These are phyloP conservation scores for Lacerta viridis DNA, from an alignment of 2,797 vertebrate genomes.

Conservation along the genomic window DNA sequence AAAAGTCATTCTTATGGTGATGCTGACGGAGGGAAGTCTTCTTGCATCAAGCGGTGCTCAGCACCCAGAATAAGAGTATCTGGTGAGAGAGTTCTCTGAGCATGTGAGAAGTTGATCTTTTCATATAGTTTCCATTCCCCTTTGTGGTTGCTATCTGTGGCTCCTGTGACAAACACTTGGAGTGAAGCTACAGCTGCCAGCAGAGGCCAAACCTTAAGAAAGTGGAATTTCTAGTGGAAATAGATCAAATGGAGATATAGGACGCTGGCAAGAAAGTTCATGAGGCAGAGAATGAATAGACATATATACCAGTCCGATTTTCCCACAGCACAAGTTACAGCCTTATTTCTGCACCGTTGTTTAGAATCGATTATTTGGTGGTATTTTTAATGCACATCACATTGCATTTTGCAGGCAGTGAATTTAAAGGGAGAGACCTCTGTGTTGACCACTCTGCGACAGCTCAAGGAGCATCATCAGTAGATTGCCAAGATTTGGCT, in stretches of 20 bases:
- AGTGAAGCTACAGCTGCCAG: conserved; percentile 52
- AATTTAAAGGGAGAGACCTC: neutral
- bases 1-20: neutral
- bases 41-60: conserved; percentile 30
- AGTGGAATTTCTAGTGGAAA: conserved; percentile 77
- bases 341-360: conserved; percentile 5
- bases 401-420: neutral
- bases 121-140: conserved; percentile 67
- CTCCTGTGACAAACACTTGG: conserved; percentile 66
- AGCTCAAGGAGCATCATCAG: neutral
- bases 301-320: conserved; percentile 59
- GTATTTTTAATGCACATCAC: neutral
- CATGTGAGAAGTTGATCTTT: conserved; percentile 58
- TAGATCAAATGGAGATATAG: conserved; percentile 73
- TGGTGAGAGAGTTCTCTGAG: conserved; percentile 52
- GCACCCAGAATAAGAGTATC: conserved; percentile 13
- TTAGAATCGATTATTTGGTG: neutral
- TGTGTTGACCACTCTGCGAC: neutral
- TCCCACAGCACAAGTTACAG: conserved; percentile 66
- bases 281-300: conserved; percentile 41
- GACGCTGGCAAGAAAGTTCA: conserved; percentile 67
- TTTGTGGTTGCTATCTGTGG: conserved; percentile 67
- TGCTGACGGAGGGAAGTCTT: neutral
- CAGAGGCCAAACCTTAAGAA: conserved; percentile 44
- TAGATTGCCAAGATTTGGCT: neutral